Conservation (phyloP, 2,797 vertebrate genomes). For the Heliangelus exortis region DNA sequence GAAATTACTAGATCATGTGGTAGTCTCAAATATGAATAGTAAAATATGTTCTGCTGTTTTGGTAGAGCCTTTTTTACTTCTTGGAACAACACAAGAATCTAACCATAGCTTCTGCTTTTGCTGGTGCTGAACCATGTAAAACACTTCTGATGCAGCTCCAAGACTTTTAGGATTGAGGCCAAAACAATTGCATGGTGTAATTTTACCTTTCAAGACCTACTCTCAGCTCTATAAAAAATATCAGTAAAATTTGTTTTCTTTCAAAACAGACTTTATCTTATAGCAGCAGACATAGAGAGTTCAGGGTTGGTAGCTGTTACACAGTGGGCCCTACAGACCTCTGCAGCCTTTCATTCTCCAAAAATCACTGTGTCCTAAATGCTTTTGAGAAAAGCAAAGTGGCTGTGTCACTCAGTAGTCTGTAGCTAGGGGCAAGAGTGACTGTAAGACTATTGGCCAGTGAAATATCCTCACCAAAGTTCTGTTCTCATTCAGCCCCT, state of each 20-base stretch:
- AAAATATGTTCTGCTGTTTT: neutral
- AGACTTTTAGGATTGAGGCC: neutral
- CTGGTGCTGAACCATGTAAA: neutral
- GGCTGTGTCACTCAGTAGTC: neutral
- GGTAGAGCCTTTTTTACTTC: neutral
- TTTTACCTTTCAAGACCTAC: neutral
- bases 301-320: neutral
- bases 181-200: neutral
- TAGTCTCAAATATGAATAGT: neutral
- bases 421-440: neutral
- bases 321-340: neutral
- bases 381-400: neutral
- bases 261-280: slow-evolving; percentile 26
- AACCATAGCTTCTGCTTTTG: rapidly evolving
- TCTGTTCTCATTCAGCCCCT: neutral
- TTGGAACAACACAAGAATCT: neutral
- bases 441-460: neutral
- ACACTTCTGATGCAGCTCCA: neutral
- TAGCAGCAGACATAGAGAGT: neutral
- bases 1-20: neutral
- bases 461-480: neutral
- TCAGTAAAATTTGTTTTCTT: neutral
- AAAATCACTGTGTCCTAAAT: neutral
- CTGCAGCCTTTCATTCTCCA: neutral
- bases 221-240: neutral